Base-by-base conservation (phyloP, 2,797 vertebrate species). In the Nothura maculosa region DNA sequence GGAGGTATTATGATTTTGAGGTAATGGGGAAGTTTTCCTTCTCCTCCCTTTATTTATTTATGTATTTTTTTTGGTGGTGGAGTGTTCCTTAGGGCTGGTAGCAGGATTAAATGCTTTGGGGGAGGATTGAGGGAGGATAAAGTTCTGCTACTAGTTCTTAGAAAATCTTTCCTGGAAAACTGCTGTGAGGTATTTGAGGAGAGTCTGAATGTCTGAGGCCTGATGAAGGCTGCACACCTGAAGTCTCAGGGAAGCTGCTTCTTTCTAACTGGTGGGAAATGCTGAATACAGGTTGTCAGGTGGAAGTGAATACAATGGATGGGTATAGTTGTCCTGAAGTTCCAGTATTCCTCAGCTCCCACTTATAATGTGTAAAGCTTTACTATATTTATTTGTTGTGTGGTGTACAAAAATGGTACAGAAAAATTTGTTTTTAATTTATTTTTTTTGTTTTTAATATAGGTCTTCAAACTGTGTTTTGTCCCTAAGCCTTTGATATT, bases 151-250 rank as follows among this genome's bases (percentile, higher is more conserved):
- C 10, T 43, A 5, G 1, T 16, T 63, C 3, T 30, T 21, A 20
- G 6, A 52, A 54, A 4, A 25, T 17, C 5, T 10, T 40, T 74
- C 10, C 47, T 74, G 61, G 36, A 7, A 45, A 55, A 5, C 2
- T 4, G 4, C 19, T 50, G 15, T 38, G 9, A 55, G 24, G 5
- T 0, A 0, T 1, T 1, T 16, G 36, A 28, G 15, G 14, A 54
- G 36, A 62, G 30, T 2, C 12, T 66, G 36, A 70, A 5, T 0
- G 0, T 8, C 10, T 24, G 32, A 36, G 25, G 8, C 27, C 9
- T 13, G 47, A n/a, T 48, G 17, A 69, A 21, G 32, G 60, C 20
- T 1, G 3, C 0, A 0, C 12, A 3, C 8, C 10, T 38, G 6
- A 19, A 24, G 9, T 9, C 47, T 5, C 24, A 13, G 66, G 83